Evolutionary conservation across 2,888 invertebrate species (phyloP), one percentile per base, ranked within the genome.

Genomic region (Emmelina monodactyla): DNA sequence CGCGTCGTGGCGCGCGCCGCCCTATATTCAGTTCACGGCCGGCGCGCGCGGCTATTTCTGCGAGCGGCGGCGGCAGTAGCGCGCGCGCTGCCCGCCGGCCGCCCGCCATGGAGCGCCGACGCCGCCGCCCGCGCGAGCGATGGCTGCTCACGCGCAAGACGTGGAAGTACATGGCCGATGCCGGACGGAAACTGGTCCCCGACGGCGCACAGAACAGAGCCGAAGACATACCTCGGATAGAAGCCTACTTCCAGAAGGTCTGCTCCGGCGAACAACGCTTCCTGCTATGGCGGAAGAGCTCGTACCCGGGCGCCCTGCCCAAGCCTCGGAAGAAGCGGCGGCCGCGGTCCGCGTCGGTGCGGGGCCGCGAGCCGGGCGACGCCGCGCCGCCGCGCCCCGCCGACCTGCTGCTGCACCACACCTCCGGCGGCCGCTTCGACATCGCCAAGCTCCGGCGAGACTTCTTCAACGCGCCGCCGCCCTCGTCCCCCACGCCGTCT

Each of bases 151-250:
- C 93, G 30, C 81, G 93, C 39, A 93, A 94, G 72, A 93, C 93
- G 32, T 93, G 93, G 93, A 83, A 91, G 51, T 93, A 93, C 67
- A 94, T 94, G 93, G 86, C 92, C n/a, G 93, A 93, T 51, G 92
- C 92, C 16, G 93, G 93, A 30, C 86, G 91, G 39, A 88, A 89
- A 56, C 82, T 94, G 33, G 87, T 93, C 37, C 93, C 93, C n/a
- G 92, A 92, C 33, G 89, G 89, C 13, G 82, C 84, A 2, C 84
- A 85, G 54, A 88, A 89, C 62, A 82, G 87, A 3, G 66, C 83
- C 1, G 91, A 92, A 55, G 91, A 91, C 54, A 81, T 93, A 39
- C 88, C 90, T 2, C 87, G 88, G 46, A 87, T 92, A 47, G 92
- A 93, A 58, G 88, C 89, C 14, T 88, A 92, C 60, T 94, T 92